A percentile compares a stretch with the other conserved stretches of the same genome.
Conservation (phyloP, 1,140 invertebrate genomes). For the Meteorus sp. region DNA sequence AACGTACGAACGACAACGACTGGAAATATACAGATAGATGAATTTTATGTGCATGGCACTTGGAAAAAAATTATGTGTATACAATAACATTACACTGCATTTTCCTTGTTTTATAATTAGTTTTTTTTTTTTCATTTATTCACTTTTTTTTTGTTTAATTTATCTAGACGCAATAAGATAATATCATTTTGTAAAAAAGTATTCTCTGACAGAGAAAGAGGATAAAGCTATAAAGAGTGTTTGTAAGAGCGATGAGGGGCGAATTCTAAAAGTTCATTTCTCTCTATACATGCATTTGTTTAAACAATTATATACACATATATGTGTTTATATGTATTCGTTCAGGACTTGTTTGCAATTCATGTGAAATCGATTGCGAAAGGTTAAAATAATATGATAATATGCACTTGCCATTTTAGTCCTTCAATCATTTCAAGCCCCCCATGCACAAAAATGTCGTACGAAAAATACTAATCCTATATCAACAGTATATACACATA, state of each 20-base stretch:
- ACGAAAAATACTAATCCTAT: slow-evolving; percentile 33
- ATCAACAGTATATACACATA: slow-evolving; percentile 36
- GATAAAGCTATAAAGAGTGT: slow-evolving; percentile 7
- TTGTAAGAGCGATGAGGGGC: slow-evolving; percentile 21
- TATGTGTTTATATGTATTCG: too few relatives aligned
- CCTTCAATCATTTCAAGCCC: background rate
- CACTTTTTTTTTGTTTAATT: slow-evolving; percentile 40
- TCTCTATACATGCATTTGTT: slow-evolving; percentile 9
- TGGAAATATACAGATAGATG: slow-evolving; percentile 52
- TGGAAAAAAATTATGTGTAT: slow-evolving; percentile 45
- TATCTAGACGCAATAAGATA: slow-evolving; percentile 45
- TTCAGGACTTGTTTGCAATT: background rate
- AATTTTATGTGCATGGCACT: slow-evolving; percentile 55
- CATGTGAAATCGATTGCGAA: too few relatives aligned
- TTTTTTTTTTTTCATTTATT: slow-evolving; percentile 41
- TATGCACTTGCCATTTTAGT: slow-evolving; percentile 3
- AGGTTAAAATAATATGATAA: background rate
- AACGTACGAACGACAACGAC: slow-evolving; percentile 41
- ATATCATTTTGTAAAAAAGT: slow-evolving; percentile 52
- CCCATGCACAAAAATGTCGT: slow-evolving; percentile 5
- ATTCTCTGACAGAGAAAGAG: slow-evolving; percentile 36
- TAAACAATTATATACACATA: slow-evolving; percentile 36
- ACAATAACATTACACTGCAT: slow-evolving; percentile 29
- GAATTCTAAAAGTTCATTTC: slow-evolving; percentile 9
- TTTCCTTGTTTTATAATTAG: slow-evolving; percentile 35